Evolutionary conservation across 2,888 invertebrate genomes (phyloP), one percentile per base, ranked within the genome.

Genomic region (Acanthococcus lagerstroemiae): DNA sequence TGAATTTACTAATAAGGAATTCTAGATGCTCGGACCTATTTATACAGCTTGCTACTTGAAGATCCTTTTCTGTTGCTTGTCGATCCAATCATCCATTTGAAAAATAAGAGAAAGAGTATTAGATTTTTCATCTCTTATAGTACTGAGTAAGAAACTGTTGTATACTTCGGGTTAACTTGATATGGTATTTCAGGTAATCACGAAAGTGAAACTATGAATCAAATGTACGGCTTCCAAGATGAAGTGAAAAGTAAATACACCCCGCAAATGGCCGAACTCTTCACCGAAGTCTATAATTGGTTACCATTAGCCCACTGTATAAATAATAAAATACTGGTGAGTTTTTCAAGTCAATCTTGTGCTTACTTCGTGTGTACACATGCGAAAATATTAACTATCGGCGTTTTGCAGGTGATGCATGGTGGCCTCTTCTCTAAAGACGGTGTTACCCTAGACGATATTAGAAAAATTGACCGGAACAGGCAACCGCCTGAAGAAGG

Each of bases 151-250:
- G n/a, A n/a, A n/a, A n/a, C n/a, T n/a, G n/a, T n/a, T n/a, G n/a
- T n/a, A n/a, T 37, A 37, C 37, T 15, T 15, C 37, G 26, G 24
- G 22, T 21, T 57, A 6, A 27, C 19, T 21, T 1, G 17, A 3
- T 50, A 50, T 3, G 4, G 12, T 44, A 68, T 74, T 74, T 1
- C 76, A 93, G 94, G 96, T n/a, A 99, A 99, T 78, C 97, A 99
- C 76, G 97, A 99, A 76, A 95, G 95, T 72, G 83, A 88, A 54
- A 94, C 90, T 68, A 99, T 99, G 97, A 99, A 99, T 79, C 91
- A 95, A 78, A 95, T 99, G 91, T 99, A 99, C 77, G 99, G 99
- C 1, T 99, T 99, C 80, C 91, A 95, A 70, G 99, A 97, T 1
- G 99, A 99, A 79, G 97, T 99, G 0, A 91, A 92, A 73, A 85